phyloP scores from a whole-genome alignment of 2,113 vertebrate genomes.

The Trichomycterus rosablanca region DNA sequence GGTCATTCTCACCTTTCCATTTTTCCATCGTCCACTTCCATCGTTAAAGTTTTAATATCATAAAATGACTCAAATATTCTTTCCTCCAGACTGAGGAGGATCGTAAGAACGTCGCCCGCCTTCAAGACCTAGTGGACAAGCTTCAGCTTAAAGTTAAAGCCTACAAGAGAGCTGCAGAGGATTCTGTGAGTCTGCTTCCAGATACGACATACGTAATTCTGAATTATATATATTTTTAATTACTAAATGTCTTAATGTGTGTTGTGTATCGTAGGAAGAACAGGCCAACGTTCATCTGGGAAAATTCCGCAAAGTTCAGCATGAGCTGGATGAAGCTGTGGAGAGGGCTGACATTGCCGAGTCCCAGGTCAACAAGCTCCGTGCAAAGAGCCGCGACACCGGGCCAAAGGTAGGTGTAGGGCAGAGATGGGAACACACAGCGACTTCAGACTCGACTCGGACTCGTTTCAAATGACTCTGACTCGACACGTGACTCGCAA shows the following conservation, averaged over 20 bases:
- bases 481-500: too few relatives aligned
- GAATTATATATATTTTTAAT: background rate
- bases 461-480: too few relatives aligned
- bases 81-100: conserved; percentile 77
- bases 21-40: too few relatives aligned
- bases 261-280: conserved; percentile 61
- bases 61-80: too few relatives aligned
- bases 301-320: conserved; percentile 72
- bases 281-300: conserved; percentile 67
- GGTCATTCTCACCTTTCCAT: conserved; percentile 53
- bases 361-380: conserved; percentile 72
- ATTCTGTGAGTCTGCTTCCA: conserved; percentile 65
- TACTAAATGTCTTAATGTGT: background rate
- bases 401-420: conserved; percentile 71
- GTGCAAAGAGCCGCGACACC: conserved; percentile 65
- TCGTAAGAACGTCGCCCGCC: conserved; percentile 74
- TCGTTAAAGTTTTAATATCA: too few relatives aligned
- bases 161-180: conserved; percentile 80
- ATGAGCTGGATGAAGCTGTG: conserved; percentile 70
- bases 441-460: too few relatives aligned
- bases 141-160: conserved; percentile 84
- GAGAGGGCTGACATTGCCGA: conserved; percentile 72
- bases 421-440: too few relatives aligned
- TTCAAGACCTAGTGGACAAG: conserved; percentile 84
- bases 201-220: background rate